Evolutionary conservation across 64 coral and sea anemone species (phyloP).

Genomic region (Acropora yongei): DNA sequence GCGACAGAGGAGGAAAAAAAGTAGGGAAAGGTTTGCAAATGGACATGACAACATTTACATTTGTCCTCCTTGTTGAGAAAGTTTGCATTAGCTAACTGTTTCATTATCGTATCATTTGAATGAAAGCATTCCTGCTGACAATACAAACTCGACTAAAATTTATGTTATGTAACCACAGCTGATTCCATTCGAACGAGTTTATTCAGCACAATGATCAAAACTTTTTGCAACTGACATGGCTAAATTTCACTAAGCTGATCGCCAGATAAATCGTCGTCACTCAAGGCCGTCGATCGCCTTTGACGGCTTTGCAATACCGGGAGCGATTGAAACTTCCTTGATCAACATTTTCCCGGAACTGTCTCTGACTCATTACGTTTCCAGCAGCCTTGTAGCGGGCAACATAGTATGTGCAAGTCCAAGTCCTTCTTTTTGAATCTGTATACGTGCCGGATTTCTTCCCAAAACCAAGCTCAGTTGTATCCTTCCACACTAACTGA

Average conservation of each 20-base stretch:
- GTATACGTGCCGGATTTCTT: background rate
- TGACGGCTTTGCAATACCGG: background rate
- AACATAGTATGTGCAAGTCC: constrained; percentile 9
- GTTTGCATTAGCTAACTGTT: no score
- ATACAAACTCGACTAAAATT: no score
- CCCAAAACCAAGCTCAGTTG: constrained; percentile 39
- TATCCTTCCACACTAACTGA: constrained; percentile 41
- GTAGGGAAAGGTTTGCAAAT: no score
- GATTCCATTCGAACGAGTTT: background rate
- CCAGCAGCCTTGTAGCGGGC: constrained; percentile 19
- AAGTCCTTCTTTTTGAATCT: background rate
- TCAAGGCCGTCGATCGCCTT: background rate
- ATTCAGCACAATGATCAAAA: no score
- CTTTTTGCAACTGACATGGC: no score
- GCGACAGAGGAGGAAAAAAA: no score
- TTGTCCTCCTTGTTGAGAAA: no score
- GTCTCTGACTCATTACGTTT: background rate
- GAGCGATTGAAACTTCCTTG: background rate
- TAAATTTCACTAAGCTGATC: background rate
- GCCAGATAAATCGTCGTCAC: background rate
- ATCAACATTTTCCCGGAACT: background rate
- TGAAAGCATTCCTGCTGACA: no score
- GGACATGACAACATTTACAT: no score
- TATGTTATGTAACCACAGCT: background rate
- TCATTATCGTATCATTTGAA: no score